Conservation (phyloP, 2,113 vertebrate genomes). For the Gambusia affinis region DNA sequence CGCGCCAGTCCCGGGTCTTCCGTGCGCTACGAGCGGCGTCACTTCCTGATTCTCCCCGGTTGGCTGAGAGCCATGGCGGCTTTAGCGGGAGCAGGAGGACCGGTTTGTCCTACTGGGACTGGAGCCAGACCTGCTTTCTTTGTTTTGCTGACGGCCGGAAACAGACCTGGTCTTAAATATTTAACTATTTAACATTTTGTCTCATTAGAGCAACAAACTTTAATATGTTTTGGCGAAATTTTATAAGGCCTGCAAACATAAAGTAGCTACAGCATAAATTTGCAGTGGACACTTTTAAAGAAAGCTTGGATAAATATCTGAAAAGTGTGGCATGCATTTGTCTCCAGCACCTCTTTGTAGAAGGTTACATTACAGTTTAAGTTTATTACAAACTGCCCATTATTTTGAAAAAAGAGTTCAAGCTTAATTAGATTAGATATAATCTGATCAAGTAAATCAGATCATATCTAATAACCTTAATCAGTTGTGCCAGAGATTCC, state of each 20-base stretch:
- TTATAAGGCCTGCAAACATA: not conserved
- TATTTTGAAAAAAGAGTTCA: not conserved
- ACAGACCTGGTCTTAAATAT: not conserved
- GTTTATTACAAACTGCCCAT: not conserved
- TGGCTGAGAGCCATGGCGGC: conserved; percentile 58
- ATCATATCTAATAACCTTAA: no score
- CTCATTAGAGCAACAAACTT: not conserved
- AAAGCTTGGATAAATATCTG: not conserved
- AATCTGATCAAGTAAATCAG: no score
- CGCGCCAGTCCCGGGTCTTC: conserved; percentile 75
- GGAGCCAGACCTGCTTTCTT: not conserved
- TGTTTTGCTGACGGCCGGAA: not conserved
- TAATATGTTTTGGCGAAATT: not conserved
- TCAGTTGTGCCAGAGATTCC: no score
- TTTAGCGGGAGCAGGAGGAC: conserved; percentile 15
- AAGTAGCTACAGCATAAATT: not conserved
- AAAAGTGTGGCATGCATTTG: not conserved
- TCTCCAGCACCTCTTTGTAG: not conserved
- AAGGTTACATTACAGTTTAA: no score
- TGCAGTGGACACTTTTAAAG: not conserved
- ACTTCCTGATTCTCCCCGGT: conserved; percentile 66
- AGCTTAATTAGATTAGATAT: no score
- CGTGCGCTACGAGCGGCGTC: conserved; percentile 57
- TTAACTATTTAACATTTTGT: not conserved
- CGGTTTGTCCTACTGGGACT: not conserved